A percentile compares a stretch with the other conserved stretches of the same genome.
These are phyloP conservation scores for Limnothrissa miodon DNA, from an alignment of 2,113 vertebrate genomes.

Conservation along the genomic window DNA sequence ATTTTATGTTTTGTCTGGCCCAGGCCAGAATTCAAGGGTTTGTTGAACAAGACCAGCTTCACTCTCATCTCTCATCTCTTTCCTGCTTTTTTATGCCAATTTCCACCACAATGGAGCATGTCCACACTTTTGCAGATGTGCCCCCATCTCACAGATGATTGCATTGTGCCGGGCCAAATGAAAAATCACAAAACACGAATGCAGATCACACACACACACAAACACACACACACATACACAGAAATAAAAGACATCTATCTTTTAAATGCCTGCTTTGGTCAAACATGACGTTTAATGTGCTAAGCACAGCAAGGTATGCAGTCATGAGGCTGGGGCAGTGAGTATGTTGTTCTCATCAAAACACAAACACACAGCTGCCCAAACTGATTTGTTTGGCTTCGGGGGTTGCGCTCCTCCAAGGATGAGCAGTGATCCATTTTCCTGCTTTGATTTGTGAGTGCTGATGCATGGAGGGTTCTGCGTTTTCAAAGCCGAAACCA, in stretches of 20 bases:
- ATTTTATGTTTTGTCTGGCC: constrained; percentile 43
- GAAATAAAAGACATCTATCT: background rate
- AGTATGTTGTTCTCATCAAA: constrained; percentile 15
- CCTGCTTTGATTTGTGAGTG: constrained; percentile 20
- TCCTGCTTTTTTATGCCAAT: constrained; percentile 35
- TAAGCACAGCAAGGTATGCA: constrained; percentile 30
- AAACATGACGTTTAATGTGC: constrained; percentile 14
- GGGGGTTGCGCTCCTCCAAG: constrained; percentile 20
- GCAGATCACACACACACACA: background rate
- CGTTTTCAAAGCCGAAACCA: background rate
- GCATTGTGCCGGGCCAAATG: constrained; percentile 34
- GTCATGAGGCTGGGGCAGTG: background rate
- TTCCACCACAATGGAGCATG: constrained; percentile 36
- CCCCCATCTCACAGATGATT: constrained; percentile 34
- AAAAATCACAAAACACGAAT: constrained; percentile 28
- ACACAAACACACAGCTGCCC: constrained; percentile 20
- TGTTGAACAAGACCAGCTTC: constrained; percentile 37
- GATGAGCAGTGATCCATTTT: constrained; percentile 23
- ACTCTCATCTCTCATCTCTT: constrained; percentile 29
- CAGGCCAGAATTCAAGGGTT: constrained; percentile 32
- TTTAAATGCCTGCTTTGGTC: background rate
- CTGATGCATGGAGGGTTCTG: background rate
- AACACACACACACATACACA: background rate
- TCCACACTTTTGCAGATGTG: constrained; percentile 40
- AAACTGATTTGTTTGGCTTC: constrained; percentile 18